These are phyloP conservation scores for Dicerorhinus sumatrensis DNA, from an alignment of 2,113 vertebrate species.

Conservation along the genomic window DNA sequence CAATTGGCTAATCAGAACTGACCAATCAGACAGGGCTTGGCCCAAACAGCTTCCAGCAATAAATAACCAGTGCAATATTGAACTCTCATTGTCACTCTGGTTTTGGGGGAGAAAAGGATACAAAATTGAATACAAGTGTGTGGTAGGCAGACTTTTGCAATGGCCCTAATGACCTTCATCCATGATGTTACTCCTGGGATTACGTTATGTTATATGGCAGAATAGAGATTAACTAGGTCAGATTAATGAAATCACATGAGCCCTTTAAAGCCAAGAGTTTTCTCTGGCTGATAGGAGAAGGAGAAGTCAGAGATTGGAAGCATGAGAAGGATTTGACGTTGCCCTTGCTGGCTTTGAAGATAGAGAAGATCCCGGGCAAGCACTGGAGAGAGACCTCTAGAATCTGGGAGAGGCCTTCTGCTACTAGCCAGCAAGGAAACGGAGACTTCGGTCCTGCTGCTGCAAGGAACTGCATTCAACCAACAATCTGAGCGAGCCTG, in stretches of 20 bases:
- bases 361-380: not conserved
- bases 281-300: not conserved
- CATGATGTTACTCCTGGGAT: not conserved
- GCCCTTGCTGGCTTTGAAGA: not conserved
- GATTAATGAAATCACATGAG: fast-evolving
- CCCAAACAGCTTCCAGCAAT: not conserved
- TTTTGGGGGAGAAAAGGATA: not conserved
- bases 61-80: not conserved
- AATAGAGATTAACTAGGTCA: not conserved
- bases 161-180: not conserved
- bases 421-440: not conserved
- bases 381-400: not conserved
- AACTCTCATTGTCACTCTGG: not conserved
- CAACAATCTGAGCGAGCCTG: fast-evolving
- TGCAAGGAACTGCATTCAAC: not conserved
- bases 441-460: not conserved
- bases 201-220: fast-evolving
- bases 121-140: not conserved
- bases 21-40: not conserved
- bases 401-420: not conserved
- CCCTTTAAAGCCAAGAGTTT: not conserved
- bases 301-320: not conserved
- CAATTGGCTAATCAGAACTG: not conserved
- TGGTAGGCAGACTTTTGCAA: not conserved
- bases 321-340: not conserved